phyloP scores from a whole-genome alignment of 1,140 invertebrate genomes.

The Drosophila tropicalis region DNA sequence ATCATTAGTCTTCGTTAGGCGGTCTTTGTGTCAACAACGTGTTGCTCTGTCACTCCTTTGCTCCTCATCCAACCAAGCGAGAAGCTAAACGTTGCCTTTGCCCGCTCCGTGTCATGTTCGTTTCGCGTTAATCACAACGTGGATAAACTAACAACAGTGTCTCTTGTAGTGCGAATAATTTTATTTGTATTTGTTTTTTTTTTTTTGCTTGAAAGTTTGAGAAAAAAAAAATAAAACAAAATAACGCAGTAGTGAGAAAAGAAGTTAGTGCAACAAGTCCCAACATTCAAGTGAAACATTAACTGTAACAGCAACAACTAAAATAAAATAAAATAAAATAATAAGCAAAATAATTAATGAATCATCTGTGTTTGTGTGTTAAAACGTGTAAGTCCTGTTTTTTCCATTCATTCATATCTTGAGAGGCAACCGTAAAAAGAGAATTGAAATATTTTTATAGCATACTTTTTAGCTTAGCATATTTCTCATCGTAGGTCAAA shows the following conservation, averaged over 20 bases:
- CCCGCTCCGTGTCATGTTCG: constrained; percentile 2
- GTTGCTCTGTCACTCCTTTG: constrained; percentile 53
- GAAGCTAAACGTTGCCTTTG: constrained; percentile 6
- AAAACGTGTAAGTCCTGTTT: neutral
- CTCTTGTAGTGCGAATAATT: neutral
- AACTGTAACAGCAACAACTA: constrained; percentile 25
- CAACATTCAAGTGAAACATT: constrained; percentile 42
- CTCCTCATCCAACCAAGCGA: neutral
- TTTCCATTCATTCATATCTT: neutral
- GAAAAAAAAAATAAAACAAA: neutral
- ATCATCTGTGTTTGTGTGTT: neutral
- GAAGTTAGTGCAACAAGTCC: constrained; percentile 57
- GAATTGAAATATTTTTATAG: constrained; percentile 2
- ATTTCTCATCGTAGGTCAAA: neutral
- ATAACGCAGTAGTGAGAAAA: constrained; percentile 22
- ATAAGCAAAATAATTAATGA: constrained; percentile 14
- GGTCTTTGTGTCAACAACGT: constrained; percentile 83
- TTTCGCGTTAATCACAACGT: constrained; percentile 10
- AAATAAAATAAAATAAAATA: neutral
- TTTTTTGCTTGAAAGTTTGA: neutral
- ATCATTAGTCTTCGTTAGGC: constrained; percentile 81
- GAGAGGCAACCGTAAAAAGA: neutral
- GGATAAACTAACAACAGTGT: neutral
- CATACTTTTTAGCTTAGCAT: constrained; percentile 14
- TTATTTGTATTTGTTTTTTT: constrained; percentile 6